Evolutionary conservation across 2,888 invertebrate genomes (phyloP).

Genomic region (Torymus aiolomorphi): DNA sequence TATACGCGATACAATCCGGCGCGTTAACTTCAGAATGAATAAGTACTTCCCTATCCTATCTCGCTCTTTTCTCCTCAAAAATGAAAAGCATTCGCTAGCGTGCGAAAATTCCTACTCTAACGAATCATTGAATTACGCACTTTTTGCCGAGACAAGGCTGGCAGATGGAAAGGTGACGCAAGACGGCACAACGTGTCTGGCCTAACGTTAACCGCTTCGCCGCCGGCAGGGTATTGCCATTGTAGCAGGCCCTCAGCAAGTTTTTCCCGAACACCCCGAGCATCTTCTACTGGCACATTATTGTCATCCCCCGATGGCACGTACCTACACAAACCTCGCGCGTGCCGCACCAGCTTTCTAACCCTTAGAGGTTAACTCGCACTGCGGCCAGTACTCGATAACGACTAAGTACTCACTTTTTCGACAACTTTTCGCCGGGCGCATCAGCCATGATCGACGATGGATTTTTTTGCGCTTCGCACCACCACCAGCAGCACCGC

Average conservation of each 20-base stretch:
- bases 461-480: too few relatives aligned
- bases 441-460: slow-evolving; percentile 66
- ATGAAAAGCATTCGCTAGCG: too few relatives aligned
- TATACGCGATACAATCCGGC: too few relatives aligned
- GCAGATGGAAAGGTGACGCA: slow-evolving; percentile 65
- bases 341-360: too few relatives aligned
- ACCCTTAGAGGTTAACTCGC: too few relatives aligned
- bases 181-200: slow-evolving; percentile 52
- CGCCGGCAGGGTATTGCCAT: slow-evolving; percentile 31
- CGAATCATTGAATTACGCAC: slow-evolving; percentile 65
- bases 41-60: too few relatives aligned
- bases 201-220: slow-evolving; percentile 19
- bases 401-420: slow-evolving; percentile 77
- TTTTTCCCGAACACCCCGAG: slow-evolving; percentile 44
- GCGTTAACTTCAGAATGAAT: too few relatives aligned
- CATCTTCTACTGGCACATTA: slow-evolving; percentile 37
- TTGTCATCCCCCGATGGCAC: neutral
- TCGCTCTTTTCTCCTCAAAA: too few relatives aligned
- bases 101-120: too few relatives aligned
- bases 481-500: too few relatives aligned
- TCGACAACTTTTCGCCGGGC: slow-evolving; percentile 80
- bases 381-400: too few relatives aligned
- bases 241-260: slow-evolving; percentile 20
- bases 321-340: too few relatives aligned
- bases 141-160: slow-evolving; percentile 59